Base-by-base conservation (phyloP, 2,888 invertebrate genomes). In the Folsomia manolachei region DNA sequence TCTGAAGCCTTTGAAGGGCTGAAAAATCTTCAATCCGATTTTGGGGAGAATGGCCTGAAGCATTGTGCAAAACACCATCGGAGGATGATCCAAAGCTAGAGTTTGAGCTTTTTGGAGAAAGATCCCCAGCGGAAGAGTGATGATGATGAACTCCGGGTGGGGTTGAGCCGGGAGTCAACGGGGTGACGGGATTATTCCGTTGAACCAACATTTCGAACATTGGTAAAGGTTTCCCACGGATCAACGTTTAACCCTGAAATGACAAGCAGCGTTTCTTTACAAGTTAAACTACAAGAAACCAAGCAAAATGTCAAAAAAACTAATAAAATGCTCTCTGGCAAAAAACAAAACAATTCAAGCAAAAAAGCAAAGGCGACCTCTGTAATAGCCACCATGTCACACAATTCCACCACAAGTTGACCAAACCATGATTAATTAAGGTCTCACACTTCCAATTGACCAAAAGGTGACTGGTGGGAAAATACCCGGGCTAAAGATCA, bases 1-100 rank as follows among this genome's bases (percentile, higher is more conserved):
- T 74, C 60, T 78, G 77, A 18, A 80, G 72, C 39, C 76, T 72
- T 72, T 80, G 78, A 11, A 80, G 74, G 0, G 79, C 76, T 19
- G 78, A 79, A 26, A 78, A 67, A 19, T 73, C 73, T 63, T 71
- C 73, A 27, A n/a, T n/a, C 63, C 56, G n/a, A 72, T 63, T 39
- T 14, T 64, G 25, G 19, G 65, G 27, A 2, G 72, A 75, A 72
- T 70, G 68, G 53, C 71, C 62, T 18, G 71, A 71, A 21, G 67
- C 64, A 39, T 69, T 71, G 52, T 72, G 56, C 63, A 72, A 72
- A 70, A 72, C 67, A 65, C 76, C 71, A 62, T 71, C 73, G 27
- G 67, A 71, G 27, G 71, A 71, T 9, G 74, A 74, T 19, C 69
- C 63, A 26, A 70, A 66, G 39, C 72, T 74, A 0, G 76, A 74